Evolutionary conservation across 2,797 vertebrate species (phyloP), one percentile per base, ranked within the genome.

Genomic region (Orestias chungarensis): DNA sequence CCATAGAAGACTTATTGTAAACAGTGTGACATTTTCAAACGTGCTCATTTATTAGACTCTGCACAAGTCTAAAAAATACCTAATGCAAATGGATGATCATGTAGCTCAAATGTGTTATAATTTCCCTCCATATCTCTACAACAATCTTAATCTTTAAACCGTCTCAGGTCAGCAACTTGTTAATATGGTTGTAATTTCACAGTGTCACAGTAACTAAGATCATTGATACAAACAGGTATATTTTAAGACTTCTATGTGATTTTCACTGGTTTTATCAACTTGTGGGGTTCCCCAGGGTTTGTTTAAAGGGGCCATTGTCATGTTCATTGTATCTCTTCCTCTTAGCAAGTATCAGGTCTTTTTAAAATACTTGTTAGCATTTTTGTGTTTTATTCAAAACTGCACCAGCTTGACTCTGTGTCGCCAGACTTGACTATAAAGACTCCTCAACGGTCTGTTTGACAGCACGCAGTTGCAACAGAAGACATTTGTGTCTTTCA

Each of bases 61-160:
- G 81, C 55, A 44, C 52, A 42, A 4, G 47, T 31, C 64, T 86
- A 83, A 87, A 74, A 79, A 76, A 71, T 71, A 81, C 72, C 52
- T 85, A 82, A 83, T 86, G 76, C 87, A 89, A 74, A 86, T 88
- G 86, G 79, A 75, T 86, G 81, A 86, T 86, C 87, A 89, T 49
- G 54, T 2, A 50, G 6, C 47, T 79, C 82, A 80, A 83, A 82
- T 29, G 38, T 86, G 83, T 80, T 6, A 73, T 83, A 85, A 84
- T 83, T 42, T 25, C 88, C 84, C 68, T 70, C n/a, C 68, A 81
- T 9, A 72, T 78, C 80, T 76, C 57, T 50, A 31, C 73, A 71
- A 82, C 77, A 77, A 86, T 57, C 81, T 79, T 55, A 35, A 69
- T 71, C 70, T 78, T 46, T 9, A 29, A 12, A 27, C 8, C 0